Base-by-base conservation (phyloP, 2,113 vertebrate genomes). In the Hymenochirus boettgeri region DNA sequence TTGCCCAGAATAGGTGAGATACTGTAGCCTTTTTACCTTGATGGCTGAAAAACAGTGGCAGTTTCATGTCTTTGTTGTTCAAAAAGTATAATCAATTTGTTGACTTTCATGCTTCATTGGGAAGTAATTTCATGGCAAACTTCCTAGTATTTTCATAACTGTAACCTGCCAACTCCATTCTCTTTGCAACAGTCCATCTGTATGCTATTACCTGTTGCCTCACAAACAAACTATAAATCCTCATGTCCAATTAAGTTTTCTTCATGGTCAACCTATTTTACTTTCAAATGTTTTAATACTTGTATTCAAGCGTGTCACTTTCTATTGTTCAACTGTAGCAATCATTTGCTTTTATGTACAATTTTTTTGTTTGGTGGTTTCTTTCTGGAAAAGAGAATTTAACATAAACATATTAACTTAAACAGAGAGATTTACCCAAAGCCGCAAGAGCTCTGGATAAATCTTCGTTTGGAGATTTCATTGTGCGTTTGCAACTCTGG, bases 41-140 rank as follows among this genome's bases (percentile, higher is more conserved):
- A 37, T 18, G 45, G 5, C 63, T 18, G 26, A 11, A 19, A 17
- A 18, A 42, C 51, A 17, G 18, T 45, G 13, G 27, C 21, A 25
- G 19, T 37, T 48, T 47, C 5, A 22, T 11, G 27, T 52, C 15
- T 26, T 67, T 29, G 55, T 51, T 59, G 23, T 48, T 27, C 45
- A 22, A 26, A 18, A 27, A 51, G 23, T 58, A 51, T 50, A 51
- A 51, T 66, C 29, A 58, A 23, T 67, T 67, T 59, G 54, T 67
- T n/a, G 64, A 67, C 64, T 59, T 67, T 67, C 56, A 67, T 52
- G 64, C 56, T 52, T 59, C 56, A 52, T 67, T 67, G 55, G 57
- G 56, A 50, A 52, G 29, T 59, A 51, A 67, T 66, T 66, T 66
- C 27, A 51, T 59, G 55, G 56, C 46, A 29, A 29, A 27, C 46